These are phyloP conservation scores for Lithobates pipiens DNA, from an alignment of 2,797 vertebrate genomes.

Conservation along the genomic window DNA sequence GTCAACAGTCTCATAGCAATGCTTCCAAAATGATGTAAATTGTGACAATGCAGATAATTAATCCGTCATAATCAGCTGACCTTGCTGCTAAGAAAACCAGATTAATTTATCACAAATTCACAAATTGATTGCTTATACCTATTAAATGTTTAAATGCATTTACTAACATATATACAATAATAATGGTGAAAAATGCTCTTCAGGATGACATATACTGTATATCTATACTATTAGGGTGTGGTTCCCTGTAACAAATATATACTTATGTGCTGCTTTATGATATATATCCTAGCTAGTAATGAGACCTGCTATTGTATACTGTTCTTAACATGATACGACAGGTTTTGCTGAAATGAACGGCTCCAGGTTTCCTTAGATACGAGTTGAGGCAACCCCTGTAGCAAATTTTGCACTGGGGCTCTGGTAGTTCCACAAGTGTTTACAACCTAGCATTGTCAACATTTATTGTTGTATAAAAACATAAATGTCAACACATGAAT, in stretches of 20 bases:
- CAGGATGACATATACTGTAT: no score
- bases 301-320: neutral
- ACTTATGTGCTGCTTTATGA: neutral
- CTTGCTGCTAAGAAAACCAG: no score
- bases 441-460: conserved; percentile 1
- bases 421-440: neutral
- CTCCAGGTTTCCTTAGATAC: neutral
- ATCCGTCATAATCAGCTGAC: no score
- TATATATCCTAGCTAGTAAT: neutral
- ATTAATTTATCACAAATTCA: no score
- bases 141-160: no score
- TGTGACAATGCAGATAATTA: no score
- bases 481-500: neutral
- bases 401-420: neutral
- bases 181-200: no score
- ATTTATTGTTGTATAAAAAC: neutral
- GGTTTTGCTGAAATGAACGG: neutral
- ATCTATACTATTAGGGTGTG: no score
- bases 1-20: no score
- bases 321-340: neutral
- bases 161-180: no score
- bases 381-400: neutral
- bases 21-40: no score
- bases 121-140: no score
- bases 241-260: neutral